phyloP scores from a whole-genome alignment of 2,113 vertebrate species.

The Platichthys flesus region DNA sequence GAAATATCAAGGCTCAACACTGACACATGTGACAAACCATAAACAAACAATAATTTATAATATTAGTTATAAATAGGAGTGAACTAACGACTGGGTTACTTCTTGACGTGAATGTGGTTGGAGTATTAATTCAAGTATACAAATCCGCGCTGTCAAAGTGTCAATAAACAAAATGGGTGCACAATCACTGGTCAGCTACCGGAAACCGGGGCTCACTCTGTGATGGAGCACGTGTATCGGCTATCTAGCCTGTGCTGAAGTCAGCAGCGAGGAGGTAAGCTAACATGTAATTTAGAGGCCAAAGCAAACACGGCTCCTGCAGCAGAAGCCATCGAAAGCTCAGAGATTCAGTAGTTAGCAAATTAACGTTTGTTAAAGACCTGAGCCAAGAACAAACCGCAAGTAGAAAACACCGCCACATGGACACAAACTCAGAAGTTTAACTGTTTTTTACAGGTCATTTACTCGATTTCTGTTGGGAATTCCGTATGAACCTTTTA shows the following conservation, averaged over 20 bases:
- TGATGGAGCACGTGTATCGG: conserved; percentile 79
- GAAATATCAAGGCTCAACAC: background rate
- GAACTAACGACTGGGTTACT: background rate
- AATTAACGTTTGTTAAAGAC: conserved; percentile 31
- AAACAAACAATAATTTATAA: background rate
- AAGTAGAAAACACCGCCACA: conserved; percentile 29
- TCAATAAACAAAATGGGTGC: conserved; percentile 35
- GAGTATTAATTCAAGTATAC: conserved; percentile 11
- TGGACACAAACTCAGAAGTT: conserved; percentile 7
- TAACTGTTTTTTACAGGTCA: background rate
- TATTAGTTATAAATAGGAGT: too few relatives aligned
- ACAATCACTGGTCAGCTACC: conserved; percentile 66
- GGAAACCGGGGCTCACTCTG: conserved; percentile 66
- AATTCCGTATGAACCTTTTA: conserved; percentile 10
- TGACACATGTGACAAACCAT: background rate
- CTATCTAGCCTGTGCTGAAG: conserved; percentile 71
- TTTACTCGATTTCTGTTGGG: conserved; percentile 3
- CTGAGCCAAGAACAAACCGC: conserved; percentile 9
- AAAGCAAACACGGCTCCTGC: conserved; percentile 44
- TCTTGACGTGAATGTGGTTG: background rate
- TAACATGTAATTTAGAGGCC: conserved; percentile 72
- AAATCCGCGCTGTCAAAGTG: conserved; percentile 26
- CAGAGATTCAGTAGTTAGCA: conserved; percentile 34
- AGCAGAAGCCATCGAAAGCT: conserved; percentile 14
- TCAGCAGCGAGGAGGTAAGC: conserved; percentile 70